Base-by-base conservation (phyloP, 2,888 invertebrate species). In the Seira musarum region DNA sequence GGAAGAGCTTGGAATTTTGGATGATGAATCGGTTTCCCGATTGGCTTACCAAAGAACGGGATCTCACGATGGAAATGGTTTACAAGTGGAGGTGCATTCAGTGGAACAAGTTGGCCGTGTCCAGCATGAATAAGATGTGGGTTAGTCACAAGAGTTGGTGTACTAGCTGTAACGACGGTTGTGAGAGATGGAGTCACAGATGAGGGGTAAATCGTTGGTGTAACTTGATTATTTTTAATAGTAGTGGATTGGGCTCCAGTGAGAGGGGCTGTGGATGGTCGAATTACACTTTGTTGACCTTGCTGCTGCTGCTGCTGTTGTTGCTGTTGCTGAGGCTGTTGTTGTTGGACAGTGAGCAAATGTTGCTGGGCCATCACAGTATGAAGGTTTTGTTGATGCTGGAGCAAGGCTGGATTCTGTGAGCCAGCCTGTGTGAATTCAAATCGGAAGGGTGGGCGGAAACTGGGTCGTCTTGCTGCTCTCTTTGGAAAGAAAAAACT, bases 11-110 rank as follows among this genome's bases (percentile, higher is more conserved):
- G 35, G 21, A 30, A 77, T 49, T 77, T 77, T 68, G 60, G 81
- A 0, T 30, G 68, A 10, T 30, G 68, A 13, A 6, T 17, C 0
- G 77, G 76, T 49, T 81, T 81, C 1, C 73, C 81, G 46, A 69
- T 0, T 2, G 76, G 81, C 25, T 81, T 81, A 40, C 71, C 65
- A 53, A 67, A 71, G 67, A 72, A 73, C n/a, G 40, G n/a, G 6
- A 76, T 19, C 2, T 81, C 80, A 24, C 81, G 60, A 30, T 76
- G 81, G 30, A 77, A 81, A 19, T 81, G 81, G 35, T 77, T 77
- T 15, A 53, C 10, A 8, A 21, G 53, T n/a, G 70, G 66, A 10
- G 19, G 76, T 1, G 64, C 24, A 49, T 35, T 17, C 22, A 64
- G 46, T 6, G 53, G 64, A 65, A 35, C 46, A 35, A 60, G 61